Percentiles rank a stretch among this genome's conserved stretches.
phyloP scores from a whole-genome alignment of 92 coral and sea anemone genomes.

The Umimayanthus kanabou region DNA sequence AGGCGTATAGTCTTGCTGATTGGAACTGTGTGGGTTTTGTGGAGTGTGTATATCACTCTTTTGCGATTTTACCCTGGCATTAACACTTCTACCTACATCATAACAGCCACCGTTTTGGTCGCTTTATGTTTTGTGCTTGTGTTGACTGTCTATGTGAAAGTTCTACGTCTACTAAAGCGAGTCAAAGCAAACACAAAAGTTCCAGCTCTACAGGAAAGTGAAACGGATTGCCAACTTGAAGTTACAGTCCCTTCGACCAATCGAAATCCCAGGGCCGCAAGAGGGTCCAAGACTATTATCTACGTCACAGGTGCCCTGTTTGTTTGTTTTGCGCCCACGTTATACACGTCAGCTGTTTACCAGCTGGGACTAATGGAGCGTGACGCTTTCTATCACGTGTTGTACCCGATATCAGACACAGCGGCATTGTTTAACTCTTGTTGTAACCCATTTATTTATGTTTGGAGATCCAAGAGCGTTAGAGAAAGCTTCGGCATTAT shows the following conservation, averaged over 20 bases:
- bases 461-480: constrained; percentile 61
- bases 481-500: constrained; percentile 57
- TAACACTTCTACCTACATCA: constrained; percentile 45
- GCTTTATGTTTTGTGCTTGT: constrained; percentile 55
- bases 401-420: constrained; percentile 76
- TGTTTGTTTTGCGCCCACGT: constrained; percentile 67
- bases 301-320: constrained; percentile 62
- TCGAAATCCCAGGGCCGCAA: not conserved
- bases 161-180: constrained; percentile 53
- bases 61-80: constrained; percentile 62
- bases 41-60: constrained; percentile 53
- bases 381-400: constrained; percentile 59
- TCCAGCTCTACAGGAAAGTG: not conserved
- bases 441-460: constrained; percentile 70
- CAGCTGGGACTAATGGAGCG: constrained; percentile 39
- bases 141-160: constrained; percentile 63
- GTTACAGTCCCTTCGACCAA: not conserved
- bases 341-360: constrained; percentile 47
- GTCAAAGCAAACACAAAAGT: not conserved
- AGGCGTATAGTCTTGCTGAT: constrained; percentile 41
- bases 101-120: constrained; percentile 58
- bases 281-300: constrained; percentile 58
- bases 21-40: constrained; percentile 57
- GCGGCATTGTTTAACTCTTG: constrained; percentile 63
- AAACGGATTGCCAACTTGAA: not conserved